Evolutionary conservation across 2,888 invertebrate genomes (phyloP), one percentile per base, ranked within the genome.

Genomic region (Cotesia congregata): DNA sequence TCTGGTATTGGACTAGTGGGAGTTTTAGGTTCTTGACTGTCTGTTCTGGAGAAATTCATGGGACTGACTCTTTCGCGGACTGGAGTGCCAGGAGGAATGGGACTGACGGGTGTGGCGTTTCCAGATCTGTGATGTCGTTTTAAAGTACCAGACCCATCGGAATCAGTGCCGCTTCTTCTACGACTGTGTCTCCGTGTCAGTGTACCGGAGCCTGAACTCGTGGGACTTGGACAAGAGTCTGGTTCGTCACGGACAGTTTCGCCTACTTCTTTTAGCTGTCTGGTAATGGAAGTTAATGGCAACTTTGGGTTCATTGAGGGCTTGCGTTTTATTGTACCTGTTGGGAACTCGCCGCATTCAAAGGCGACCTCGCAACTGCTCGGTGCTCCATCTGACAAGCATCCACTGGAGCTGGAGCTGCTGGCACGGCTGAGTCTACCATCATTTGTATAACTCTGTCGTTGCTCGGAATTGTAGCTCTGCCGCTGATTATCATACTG

Each of bases 251-350:
- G 88, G 90, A 89, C 89, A 1, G 94, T 94, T 85, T 96, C 96
- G 1, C 94, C 96, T 85, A 95, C 96, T 88, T 97, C 96, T 86
- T 97, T 97, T 77, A 97, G 90, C 85, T 96, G 96, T 12, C 97
- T 92, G 1, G 97, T 97, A 90, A 97, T 97, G 87, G 95, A 95
- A 2, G 97, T 97, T 80, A 97, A 89, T 0, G 97, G 97, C 70
- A 97, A 92, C 90, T 96, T 97, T 6, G 97, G 97, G 88, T 96
- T 96, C 94, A 96, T 95, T 17, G 96, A 96, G 0, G 97, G 97
- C 88, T 97, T 97, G 67, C 97, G 92, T 88, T 97, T 97, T 78
- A 97, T 97, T 50, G 97, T 97, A 50, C 95, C 95, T 90, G 88
- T 88, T 80, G 89, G 89, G 76, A 89, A 89, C 79, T 89, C 89